phyloP scores from a whole-genome alignment of 2,113 vertebrate species.

The Leptocoma aspasia region DNA sequence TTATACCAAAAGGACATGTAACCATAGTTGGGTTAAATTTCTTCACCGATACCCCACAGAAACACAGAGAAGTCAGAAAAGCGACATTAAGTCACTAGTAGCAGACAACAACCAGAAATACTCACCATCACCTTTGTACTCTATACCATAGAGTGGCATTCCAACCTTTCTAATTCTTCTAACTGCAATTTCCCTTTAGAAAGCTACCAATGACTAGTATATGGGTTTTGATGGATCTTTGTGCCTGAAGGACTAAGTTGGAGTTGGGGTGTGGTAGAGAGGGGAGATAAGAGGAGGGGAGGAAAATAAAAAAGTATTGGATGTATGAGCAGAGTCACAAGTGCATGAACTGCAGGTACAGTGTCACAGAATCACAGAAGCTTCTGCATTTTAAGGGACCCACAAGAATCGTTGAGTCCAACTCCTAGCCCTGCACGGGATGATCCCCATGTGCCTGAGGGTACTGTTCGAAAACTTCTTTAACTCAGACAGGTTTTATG shows the following conservation, averaged over 20 bases:
- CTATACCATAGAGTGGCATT: background rate
- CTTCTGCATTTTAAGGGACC: background rate
- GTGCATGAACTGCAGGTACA: background rate
- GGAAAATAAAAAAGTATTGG: background rate
- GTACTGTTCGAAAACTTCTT: too few relatives aligned
- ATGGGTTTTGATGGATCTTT: background rate
- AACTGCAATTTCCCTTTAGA: background rate
- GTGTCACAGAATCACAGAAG: background rate
- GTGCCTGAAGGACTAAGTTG: background rate
- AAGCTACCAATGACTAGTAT: background rate
- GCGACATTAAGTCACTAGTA: background rate
- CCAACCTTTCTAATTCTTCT: background rate
- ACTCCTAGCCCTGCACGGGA: background rate
- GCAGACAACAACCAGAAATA: background rate
- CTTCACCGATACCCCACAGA: background rate
- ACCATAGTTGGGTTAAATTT: background rate
- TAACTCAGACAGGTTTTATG: background rate
- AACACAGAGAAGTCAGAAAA: background rate
- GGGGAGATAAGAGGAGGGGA: accelerated
- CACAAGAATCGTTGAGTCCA: background rate
- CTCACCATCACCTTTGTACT: background rate
- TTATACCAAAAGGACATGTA: background rate
- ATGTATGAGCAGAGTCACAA: background rate
- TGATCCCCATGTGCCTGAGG: background rate
- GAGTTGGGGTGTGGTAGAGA: accelerated